Base-by-base conservation (phyloP, 2,113 vertebrate species). In the Lethenteron reissneri region DNA sequence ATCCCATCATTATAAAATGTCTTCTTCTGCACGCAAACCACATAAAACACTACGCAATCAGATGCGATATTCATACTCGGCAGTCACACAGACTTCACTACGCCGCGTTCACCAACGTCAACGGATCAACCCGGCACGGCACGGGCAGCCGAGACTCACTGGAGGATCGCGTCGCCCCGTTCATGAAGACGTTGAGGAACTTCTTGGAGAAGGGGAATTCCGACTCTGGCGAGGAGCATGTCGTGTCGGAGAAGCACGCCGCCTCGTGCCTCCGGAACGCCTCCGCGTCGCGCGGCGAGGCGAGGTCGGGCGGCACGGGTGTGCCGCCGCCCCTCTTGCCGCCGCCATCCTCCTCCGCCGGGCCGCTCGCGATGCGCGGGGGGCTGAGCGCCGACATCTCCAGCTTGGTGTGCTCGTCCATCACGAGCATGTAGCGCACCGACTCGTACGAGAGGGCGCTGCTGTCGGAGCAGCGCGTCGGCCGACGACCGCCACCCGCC, bases 181-280 rank as follows among this genome's bases (percentile, higher is more conserved):
- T 97, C 90, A 95, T 88, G 81, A 99, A 97, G 79, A 99, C 88
- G 0, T 97, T 99, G 76, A 97, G 86, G 78, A 99, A 99, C 79
- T 97, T 97, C 83, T 92, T 92, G 72, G 94, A 95, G 79, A 95
- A 91, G 76, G 87, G 86, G 75, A 90, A 81, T 62, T 92, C 89
- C 0, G 83, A 85, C 41, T 95, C 91, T 0, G 91, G 88, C 0
- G 88, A 88, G 73, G 90, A 92, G 76, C 87, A 41, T 41, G 41
- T 41, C 41, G 41, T 86, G 76, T 89, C 90, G 0, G 92, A 96
- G 15, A 92, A 83, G 78, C 89, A 87, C 25, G 84, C 82, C 0
- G 86, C 82, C 19, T 90, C 81, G 41, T 41, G 41, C 1, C 84
- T 81, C 72, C 83, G 84, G 73, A 82, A 79, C 0, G 85, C 86